Evolutionary conservation across 2,797 vertebrate species (phyloP), one percentile per base, ranked within the genome.

Genomic region (Zenarchopterus dispar): DNA sequence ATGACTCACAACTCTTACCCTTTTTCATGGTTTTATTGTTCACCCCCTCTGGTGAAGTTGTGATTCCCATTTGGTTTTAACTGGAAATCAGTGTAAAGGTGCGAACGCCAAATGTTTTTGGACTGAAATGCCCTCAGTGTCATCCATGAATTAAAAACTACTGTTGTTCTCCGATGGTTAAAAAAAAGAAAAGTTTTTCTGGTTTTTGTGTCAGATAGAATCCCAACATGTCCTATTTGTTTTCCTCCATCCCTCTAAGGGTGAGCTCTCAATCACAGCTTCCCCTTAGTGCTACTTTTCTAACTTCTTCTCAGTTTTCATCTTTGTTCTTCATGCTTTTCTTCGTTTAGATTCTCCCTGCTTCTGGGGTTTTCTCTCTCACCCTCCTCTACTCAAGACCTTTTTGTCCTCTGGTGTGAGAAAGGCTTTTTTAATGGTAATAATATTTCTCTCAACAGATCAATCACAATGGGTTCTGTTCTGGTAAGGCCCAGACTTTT

Each of bases 141-240:
- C 39, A 21, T 43, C 15, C n/a, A 5, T 39, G 31, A 47, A 41
- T 21, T n/a, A 17, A 19, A 21, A 54, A 39, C 28, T 16, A 9
- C 28, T 23, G 24, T 39, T 2, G 45, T 48, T 39, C 24, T n/a
- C 31, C 36, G 22, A 16, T 39, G 45, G 45, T 47, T n/a, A 55
- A 26, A 53, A 48, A 4, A 36, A 36, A 36, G n/a, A n/a, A n/a
- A n/a, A n/a, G n/a, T n/a, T n/a, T n/a, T n/a, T n/a, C n/a, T n/a
- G 18, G 51, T 67, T 15, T 42, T n/a, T 42, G n/a, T 52, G 39
- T 73, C 70, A 68, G 15, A 50, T 33, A 22, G 18, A 53, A 47
- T 23, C 31, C 26, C 8, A 51, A 41, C 24, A 33, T n/a, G 31
- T 73, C 69, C 74, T 61, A 56, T 81, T 82, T 79, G 56, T 81